Percentiles rank a stretch among this genome's conserved stretches.
These are phyloP conservation scores for Nasonovia ribisnigri DNA, from an alignment of 2,888 invertebrate genomes.

Conservation along the genomic window DNA sequence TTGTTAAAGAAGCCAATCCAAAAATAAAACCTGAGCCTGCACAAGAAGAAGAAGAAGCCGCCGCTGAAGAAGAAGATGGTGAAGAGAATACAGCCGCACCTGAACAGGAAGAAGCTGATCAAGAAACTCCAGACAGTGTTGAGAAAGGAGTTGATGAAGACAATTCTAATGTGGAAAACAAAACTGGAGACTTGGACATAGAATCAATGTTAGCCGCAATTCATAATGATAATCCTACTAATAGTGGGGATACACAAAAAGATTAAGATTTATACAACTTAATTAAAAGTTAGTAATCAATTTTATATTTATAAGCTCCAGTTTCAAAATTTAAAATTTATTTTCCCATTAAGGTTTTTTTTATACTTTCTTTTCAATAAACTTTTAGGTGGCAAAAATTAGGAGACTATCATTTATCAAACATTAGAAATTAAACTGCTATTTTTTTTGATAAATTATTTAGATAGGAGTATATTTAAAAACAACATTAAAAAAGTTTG, in stretches of 20 bases:
- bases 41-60: background rate
- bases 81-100: background rate
- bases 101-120: background rate
- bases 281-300: background rate
- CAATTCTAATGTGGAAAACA: background rate
- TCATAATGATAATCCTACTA: conserved; percentile 66
- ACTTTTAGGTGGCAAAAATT: background rate
- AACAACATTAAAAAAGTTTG: no score
- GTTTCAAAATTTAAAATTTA: background rate
- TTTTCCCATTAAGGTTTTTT: background rate
- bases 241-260: background rate
- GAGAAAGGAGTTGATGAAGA: background rate
- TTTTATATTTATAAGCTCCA: background rate
- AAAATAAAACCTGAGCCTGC: background rate
- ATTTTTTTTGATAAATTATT: no score
- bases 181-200: conserved; percentile 63
- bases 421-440: no score
- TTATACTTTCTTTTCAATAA: background rate
- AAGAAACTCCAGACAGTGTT: background rate
- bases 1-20: background rate
- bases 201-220: conserved; percentile 67
- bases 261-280: background rate
- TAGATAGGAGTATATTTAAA: no score
- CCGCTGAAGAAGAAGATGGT: background rate
- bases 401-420: background rate